Conservation (phyloP, 2,888 invertebrate species). For the Chrysolina oricalcia region DNA sequence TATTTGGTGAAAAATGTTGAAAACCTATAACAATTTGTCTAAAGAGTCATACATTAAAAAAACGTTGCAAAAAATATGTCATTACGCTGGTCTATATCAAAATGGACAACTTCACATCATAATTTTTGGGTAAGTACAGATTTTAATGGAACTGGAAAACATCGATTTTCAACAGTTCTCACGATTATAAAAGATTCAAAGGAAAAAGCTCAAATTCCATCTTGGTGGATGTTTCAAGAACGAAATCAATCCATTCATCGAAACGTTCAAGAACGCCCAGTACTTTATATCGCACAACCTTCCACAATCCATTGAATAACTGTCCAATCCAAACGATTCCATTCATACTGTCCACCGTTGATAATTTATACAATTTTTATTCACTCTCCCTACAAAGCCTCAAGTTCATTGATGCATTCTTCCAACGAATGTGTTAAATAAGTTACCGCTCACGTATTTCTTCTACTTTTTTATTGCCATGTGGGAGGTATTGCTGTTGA, state of each 20-base stretch:
- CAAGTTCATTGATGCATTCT: conserved; percentile 39
- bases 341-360: conserved; percentile 41
- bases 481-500: conserved; percentile 42
- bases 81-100: too few relatives aligned
- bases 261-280: conserved; percentile 15
- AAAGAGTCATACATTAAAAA: too few relatives aligned
- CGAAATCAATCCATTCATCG: conserved; percentile 6
- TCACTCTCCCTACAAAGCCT: conserved; percentile 47
- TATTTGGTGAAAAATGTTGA: too few relatives aligned
- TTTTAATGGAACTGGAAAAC: not conserved
- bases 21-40: too few relatives aligned
- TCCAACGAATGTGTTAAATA: conserved; percentile 9
- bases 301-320: conserved; percentile 18
- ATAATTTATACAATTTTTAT: conserved; percentile 51
- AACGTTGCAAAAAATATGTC: too few relatives aligned
- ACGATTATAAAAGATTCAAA: conserved; percentile 2
- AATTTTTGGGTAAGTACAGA: too few relatives aligned
- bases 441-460: not conserved
- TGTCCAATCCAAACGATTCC: not conserved
- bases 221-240: not conserved
- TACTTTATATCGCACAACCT: conserved; percentile 18
- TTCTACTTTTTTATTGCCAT: conserved; percentile 38
- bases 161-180: conserved; percentile 7
- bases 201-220: not conserved
- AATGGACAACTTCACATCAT: not conserved